These are phyloP conservation scores for Marronus borbonicus DNA, from an alignment of 2,888 invertebrate genomes.

Conservation along the genomic window DNA sequence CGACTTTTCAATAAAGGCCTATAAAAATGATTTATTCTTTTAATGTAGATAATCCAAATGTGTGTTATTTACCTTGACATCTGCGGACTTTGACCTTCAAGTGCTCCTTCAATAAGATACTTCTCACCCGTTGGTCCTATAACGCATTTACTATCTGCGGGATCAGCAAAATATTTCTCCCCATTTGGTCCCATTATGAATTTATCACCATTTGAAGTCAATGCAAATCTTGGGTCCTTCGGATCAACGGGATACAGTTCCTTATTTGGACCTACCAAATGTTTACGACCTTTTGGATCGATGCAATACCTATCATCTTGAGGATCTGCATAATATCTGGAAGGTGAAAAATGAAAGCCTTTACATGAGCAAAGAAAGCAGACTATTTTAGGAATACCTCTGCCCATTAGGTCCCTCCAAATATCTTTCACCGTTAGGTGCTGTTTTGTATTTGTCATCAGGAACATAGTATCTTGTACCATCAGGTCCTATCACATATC, in stretches of 20 bases:
- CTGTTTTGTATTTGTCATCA: constrained; percentile 42
- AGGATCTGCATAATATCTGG: constrained; percentile 44
- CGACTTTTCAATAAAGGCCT: constrained; percentile 9
- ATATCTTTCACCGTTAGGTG: constrained; percentile 42
- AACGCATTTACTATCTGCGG: constrained; percentile 38
- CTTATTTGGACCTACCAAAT: constrained; percentile 42
- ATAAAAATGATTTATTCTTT: background rate
- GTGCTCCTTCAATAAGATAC: constrained; percentile 22
- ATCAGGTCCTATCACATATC: constrained; percentile 45
- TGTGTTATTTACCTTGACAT: constrained; percentile 24
- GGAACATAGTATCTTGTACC: constrained; percentile 41
- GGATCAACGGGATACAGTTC: constrained; percentile 48
- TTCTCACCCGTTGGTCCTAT: constrained; percentile 46
- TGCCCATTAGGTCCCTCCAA: constrained; percentile 45
- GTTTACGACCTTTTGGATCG: constrained; percentile 36
- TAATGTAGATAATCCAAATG: background rate
- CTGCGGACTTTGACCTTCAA: constrained; percentile 26
- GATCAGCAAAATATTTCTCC: constrained; percentile 49
- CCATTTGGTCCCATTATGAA: constrained; percentile 51
- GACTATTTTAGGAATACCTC: constrained; percentile 1
- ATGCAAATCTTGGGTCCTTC: constrained; percentile 40
- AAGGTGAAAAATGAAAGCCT: background rate
- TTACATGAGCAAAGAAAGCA: background rate
- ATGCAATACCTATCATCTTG: constrained; percentile 45
- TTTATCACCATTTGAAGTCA: constrained; percentile 42